Base-by-base conservation (phyloP, 2,888 invertebrate genomes). In the Lithophane socia region DNA sequence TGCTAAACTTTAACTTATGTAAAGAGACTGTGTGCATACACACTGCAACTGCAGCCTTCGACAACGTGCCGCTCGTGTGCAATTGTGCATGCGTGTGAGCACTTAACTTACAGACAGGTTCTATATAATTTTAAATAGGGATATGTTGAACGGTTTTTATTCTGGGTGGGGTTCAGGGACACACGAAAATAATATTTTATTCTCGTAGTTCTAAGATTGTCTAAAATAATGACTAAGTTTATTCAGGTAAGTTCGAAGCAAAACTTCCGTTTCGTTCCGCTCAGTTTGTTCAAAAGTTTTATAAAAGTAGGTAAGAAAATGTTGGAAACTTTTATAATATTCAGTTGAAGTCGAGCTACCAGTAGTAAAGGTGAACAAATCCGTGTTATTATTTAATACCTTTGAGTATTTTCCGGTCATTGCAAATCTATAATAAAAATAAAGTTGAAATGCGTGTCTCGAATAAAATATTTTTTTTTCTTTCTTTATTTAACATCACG, bases 291-390 rank as follows among this genome's bases (percentile, higher is more conserved):
- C n/a, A 47, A 66, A 80, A 81, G 24, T 49, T 42, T 18, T 42
- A 65, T 10, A 29, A 52, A 81, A 56, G 13, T 24, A 52, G 13
- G 13, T 21, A 56, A 12, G 56, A 52, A 66, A 67, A 58, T 63
- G 44, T 67, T 74, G 44, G 58, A 65, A 80, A 70, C 63, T 79
- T 70, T 58, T 29, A 58, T 71, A 79, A 73, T 73, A 70, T 83
- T 69, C 49, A 37, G 37, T 63, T 52, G 58, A 47, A 77, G 52
- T 71, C 21, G 13, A 49, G 42, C 42, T 65, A 69, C 37, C 37
- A 13, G 7, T 13, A 54, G 58, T 16, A 21, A 16, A 60, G 18
- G 29, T 60, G 24, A 78, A 65, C 16, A 58, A 69, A 65, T 61
- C 10, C 4, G 24, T 79, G 65, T 42, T 78, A 64, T 68, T 60